Base-by-base conservation (phyloP, 2,797 vertebrate species). In the Champsocephalus esox region DNA sequence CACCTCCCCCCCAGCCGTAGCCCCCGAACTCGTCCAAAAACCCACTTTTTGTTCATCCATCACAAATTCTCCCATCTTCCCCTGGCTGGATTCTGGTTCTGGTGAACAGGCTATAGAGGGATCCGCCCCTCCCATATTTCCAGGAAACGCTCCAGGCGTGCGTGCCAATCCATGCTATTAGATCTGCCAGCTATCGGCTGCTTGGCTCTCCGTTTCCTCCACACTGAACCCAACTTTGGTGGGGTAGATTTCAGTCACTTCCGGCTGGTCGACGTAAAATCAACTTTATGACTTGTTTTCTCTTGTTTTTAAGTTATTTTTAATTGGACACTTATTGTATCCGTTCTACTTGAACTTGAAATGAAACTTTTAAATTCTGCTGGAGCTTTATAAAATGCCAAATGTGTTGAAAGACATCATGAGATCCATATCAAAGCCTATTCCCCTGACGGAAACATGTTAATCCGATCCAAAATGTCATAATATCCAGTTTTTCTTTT, bases 391-490 rank as follows among this genome's bases (percentile, higher is more conserved):
- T 7, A 38, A 86, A 90, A 88, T 83, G 82, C 66, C 82, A 89
- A 84, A 80, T 48, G 69, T 75, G 77, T 61, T 77, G 66, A 77
- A 82, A 83, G 80, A 63, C 66, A 83, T 76, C 44, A 84, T 77
- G 73, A 84, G 81, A 68, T 62, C 11, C 32, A 84, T 80, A 87
- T 88, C 79, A 85, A 86, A 91, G 84, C 77, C 49, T 73, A 68
- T 82, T 82, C 87, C 83, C 84, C 21, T 58, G 82, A 87, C 56
- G 52, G 64, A 77, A 63, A 48, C 87, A 86, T 77, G 78, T 68
- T 80, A 83, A 84, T 80, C 76, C 68, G 56, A 61, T 49, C 44
- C 8, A 4, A 90, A 92, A 92, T 90, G 89, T 90, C 90, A 92
- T 71, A 68, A 76, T 75, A 80, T 87, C 68, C 88, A 75, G 84